Evolutionary conservation across 2,888 invertebrate species (phyloP).

Genomic region (Plagodis pulveraria): DNA sequence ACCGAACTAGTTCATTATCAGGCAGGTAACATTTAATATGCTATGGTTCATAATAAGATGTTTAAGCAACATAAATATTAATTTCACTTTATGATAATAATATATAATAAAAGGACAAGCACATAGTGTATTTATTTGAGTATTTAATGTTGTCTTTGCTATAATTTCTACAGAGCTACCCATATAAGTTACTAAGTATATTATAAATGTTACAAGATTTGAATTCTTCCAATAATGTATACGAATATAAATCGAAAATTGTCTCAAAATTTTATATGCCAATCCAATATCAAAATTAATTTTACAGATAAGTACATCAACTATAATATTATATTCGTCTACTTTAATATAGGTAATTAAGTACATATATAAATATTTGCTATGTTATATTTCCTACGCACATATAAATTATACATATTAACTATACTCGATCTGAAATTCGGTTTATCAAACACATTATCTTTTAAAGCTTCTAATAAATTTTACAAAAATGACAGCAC

Average conservation of each 20-base stretch:
- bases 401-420: constrained; percentile 37
- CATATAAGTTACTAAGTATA: constrained; percentile 6
- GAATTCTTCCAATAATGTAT: no score
- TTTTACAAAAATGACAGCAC: constrained; percentile 73
- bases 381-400: constrained; percentile 17
- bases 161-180: constrained; percentile 6
- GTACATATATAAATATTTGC: constrained; percentile 4
- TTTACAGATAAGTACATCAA: no score
- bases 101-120: constrained; percentile 18
- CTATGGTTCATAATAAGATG: background rate
- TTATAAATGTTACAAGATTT: background rate
- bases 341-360: background rate
- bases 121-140: constrained; percentile 14
- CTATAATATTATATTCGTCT: no score
- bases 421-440: constrained; percentile 49
- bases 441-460: constrained; percentile 50
- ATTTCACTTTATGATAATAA: constrained; percentile 2
- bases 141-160: constrained; percentile 9
- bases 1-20: constrained; percentile 44
- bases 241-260: constrained; percentile 1
- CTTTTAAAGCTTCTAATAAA: constrained; percentile 68
- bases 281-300: background rate
- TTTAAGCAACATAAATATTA: background rate
- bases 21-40: constrained; percentile 42
- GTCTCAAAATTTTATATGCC: constrained; percentile 1